phyloP scores from a whole-genome alignment of 2,888 invertebrate genomes.

The Erpobdella octoculata region DNA sequence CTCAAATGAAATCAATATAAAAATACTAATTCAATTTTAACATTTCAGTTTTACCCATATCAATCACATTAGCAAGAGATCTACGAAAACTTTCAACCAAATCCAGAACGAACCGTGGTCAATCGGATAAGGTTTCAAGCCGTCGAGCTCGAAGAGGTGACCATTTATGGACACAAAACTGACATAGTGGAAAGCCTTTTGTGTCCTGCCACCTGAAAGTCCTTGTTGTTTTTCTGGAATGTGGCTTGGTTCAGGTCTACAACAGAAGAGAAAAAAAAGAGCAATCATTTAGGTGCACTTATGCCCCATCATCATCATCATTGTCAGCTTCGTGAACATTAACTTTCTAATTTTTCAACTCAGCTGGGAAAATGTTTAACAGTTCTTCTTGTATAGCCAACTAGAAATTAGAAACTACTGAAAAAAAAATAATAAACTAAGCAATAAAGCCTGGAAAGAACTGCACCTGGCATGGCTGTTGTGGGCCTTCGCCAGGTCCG shows the following conservation, averaged over 20 bases:
- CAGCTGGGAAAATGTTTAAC: background rate
- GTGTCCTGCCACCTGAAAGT: slow-evolving; percentile 55
- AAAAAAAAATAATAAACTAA: background rate
- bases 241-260: slow-evolving; percentile 57
- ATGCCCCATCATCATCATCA: background rate
- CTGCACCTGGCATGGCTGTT: slow-evolving; percentile 81
- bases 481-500: slow-evolving; percentile 88
- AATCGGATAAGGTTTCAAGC: slow-evolving; percentile 86
- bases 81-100: background rate
- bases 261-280: background rate
- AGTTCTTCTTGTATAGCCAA: background rate
- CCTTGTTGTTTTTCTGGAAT: slow-evolving; percentile 73
- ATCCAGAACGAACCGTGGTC: slow-evolving; percentile 65
- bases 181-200: slow-evolving; percentile 88
- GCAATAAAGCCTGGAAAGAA: too few species aligned
- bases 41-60: too few species aligned
- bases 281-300: background rate
- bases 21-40: too few species aligned
- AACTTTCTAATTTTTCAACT: too few species aligned
- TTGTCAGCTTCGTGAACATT: background rate
- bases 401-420: background rate
- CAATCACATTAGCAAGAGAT: too few species aligned
- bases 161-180: slow-evolving; percentile 94
- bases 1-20: too few species aligned
- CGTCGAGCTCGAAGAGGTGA: slow-evolving; percentile 85